Evolutionary conservation across 2,113 vertebrate species (phyloP).

Genomic region (Etheostoma spectabile): DNA sequence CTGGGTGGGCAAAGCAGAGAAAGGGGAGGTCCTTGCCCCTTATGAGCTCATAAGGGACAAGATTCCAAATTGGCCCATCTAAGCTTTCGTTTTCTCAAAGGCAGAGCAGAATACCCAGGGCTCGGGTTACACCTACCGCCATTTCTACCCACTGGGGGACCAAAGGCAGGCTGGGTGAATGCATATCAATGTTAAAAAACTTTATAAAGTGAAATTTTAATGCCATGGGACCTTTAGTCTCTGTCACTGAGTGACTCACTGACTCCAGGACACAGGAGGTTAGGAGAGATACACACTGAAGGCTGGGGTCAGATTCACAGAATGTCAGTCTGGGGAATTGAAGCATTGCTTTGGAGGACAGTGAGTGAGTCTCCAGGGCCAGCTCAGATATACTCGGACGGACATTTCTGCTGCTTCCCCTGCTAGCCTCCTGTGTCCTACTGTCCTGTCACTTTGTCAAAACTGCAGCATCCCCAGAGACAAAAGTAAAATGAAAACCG

Average conservation of each 20-base stretch:
- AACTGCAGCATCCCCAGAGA: conserved; percentile 21
- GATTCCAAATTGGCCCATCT: too few relatives aligned
- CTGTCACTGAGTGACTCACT: conserved; percentile 17
- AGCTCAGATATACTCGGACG: conserved; percentile 30
- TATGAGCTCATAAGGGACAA: too few relatives aligned
- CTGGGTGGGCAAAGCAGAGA: too few relatives aligned
- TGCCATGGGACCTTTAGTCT: conserved; percentile 4
- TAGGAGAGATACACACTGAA: conserved; percentile 8
- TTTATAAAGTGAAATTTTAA: too few relatives aligned
- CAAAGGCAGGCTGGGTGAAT: too few relatives aligned
- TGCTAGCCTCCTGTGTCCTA: conserved; percentile 27
- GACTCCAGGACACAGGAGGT: not conserved
- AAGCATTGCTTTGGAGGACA: conserved; percentile 41
- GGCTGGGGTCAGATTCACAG: conserved; percentile 32
- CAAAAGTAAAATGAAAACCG: conserved; percentile 10
- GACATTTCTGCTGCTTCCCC: conserved; percentile 41
- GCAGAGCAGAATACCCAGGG: too few relatives aligned
- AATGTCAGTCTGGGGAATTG: conserved; percentile 42
- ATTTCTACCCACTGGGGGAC: too few relatives aligned
- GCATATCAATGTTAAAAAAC: too few relatives aligned
- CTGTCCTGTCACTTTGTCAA: conserved; percentile 58
- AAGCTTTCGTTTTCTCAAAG: too few relatives aligned
- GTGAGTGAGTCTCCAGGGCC: conserved; percentile 36
- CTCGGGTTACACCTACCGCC: too few relatives aligned
- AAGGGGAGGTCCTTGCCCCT: too few relatives aligned